A percentile compares a stretch with the other conserved stretches of the same genome.
These are phyloP conservation scores for Lobophora halterata DNA, from an alignment of 2,888 invertebrate genomes.

Conservation along the genomic window DNA sequence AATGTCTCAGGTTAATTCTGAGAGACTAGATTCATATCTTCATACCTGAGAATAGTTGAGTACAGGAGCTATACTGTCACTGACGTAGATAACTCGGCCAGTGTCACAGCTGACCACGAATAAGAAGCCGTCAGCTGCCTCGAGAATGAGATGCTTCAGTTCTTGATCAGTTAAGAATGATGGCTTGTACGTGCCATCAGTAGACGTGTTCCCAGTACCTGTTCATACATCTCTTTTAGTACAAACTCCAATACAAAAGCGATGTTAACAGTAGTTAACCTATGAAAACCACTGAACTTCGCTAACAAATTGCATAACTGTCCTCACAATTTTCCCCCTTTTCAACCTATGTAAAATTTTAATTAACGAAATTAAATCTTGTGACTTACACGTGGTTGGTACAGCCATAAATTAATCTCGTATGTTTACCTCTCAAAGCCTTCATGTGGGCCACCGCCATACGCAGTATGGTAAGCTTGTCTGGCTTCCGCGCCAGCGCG, in stretches of 20 bases:
- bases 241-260: too few relatives aligned
- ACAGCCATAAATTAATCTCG: background rate
- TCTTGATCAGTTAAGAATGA: conserved; percentile 99
- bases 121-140: conserved; percentile 99
- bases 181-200: conserved; percentile 98
- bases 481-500: conserved; percentile 98
- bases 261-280: too few relatives aligned
- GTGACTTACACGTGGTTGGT: too few relatives aligned
- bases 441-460: conserved; percentile 99
- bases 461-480: conserved; percentile 98
- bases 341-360: background rate
- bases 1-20: background rate
- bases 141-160: conserved; percentile 98
- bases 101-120: conserved; percentile 97
- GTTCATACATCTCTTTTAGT: too few relatives aligned
- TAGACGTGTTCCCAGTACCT: conserved; percentile 98
- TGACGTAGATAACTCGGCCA: conserved; percentile 98
- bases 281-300: too few relatives aligned
- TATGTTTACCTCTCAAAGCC: conserved; percentile 89
- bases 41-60: conserved; percentile 94
- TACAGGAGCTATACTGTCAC: conserved; percentile 98
- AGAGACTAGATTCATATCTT: conserved; percentile 6
- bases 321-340: too few relatives aligned
- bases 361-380: conserved; percentile 1
- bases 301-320: too few relatives aligned